phyloP scores from a whole-genome alignment of 2,797 vertebrate species.

The Centroberyx gerrardi region DNA sequence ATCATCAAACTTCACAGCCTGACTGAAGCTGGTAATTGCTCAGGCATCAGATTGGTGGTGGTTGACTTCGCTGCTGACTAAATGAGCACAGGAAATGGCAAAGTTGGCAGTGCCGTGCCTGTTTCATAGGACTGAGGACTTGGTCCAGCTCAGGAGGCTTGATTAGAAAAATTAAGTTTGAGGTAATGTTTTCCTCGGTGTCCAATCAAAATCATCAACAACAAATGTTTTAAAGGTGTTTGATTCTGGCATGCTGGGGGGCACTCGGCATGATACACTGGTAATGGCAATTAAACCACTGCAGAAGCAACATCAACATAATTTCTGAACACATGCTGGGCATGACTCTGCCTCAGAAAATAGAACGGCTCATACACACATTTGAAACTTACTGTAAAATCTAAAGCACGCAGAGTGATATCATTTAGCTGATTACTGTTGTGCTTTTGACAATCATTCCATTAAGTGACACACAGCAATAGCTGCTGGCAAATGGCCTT shows the following conservation, averaged over 20 bases:
- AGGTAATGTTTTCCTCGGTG: constrained; percentile 55
- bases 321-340: constrained; percentile 43
- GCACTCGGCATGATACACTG: constrained; percentile 38
- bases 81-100: constrained; percentile 64
- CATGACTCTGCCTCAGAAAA: constrained; percentile 15
- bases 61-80: constrained; percentile 57
- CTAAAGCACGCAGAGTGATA: constrained; percentile 32
- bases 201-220: constrained; percentile 50
- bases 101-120: constrained; percentile 59
- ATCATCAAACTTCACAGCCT: constrained; percentile 25
- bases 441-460: constrained; percentile 47
- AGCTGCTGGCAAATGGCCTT: constrained; percentile 33
- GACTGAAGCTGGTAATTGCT: constrained; percentile 49
- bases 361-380: constrained; percentile 28
- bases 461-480: constrained; percentile 41
- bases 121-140: constrained; percentile 31
- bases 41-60: constrained; percentile 49
- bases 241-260: constrained; percentile 49
- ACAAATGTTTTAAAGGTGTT: constrained; percentile 49
- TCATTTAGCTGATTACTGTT: constrained; percentile 49
- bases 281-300: constrained; percentile 59
- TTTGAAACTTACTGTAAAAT: constrained; percentile 55
- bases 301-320: constrained; percentile 31
- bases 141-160: constrained; percentile 52
- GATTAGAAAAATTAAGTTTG: constrained; percentile 56